Conservation (phyloP, 2,113 vertebrate genomes). For the Corythaeola cristata region DNA sequence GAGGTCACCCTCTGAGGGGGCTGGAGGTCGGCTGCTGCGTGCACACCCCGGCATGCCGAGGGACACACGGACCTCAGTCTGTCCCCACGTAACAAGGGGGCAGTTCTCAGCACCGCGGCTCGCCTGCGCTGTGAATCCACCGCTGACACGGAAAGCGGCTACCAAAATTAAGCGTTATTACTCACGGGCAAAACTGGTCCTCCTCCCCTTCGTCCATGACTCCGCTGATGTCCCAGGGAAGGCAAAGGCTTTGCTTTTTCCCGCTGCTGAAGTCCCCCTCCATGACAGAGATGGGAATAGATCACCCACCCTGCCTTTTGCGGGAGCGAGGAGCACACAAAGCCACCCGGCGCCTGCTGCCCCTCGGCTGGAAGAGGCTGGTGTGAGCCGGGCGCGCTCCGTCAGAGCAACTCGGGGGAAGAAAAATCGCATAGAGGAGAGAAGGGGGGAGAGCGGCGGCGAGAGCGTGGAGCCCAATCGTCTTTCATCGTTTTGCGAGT, state of each 20-base stretch:
- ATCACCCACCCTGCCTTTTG: not conserved
- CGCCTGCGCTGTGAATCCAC: fast-evolving
- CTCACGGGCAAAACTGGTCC: constrained; percentile 77
- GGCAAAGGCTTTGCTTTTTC: constrained; percentile 57
- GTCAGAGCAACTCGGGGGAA: not conserved
- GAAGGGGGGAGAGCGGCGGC: constrained; percentile 70
- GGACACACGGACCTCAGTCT: not conserved
- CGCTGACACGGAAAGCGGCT: fast-evolving
- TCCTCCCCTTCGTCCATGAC: constrained; percentile 55
- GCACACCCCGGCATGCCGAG: fast-evolving
- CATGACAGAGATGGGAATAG: constrained; percentile 66
- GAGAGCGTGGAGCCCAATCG: constrained; percentile 77
- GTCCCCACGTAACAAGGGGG: fast-evolving
- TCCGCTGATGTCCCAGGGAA: constrained; percentile 71
- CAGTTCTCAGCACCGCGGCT: not conserved
- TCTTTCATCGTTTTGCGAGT: constrained; percentile 77
- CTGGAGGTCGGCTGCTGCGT: not conserved
- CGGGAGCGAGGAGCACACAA: not conserved
- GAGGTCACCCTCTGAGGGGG: not conserved
- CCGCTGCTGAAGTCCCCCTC: constrained; percentile 61
- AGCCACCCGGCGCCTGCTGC: constrained; percentile 17
- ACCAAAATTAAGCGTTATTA: constrained; percentile 30
- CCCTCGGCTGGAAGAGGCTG: constrained; percentile 22
- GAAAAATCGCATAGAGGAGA: not conserved
- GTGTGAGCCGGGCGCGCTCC: not conserved